Conservation (phyloP, 2,113 vertebrate genomes). For the pig (Sus scrofa) region T2T-Sscrofa CM000824.6:83612001-83612500, state of each 20-base stretch:
- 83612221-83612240: background rate
- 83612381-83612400: background rate
- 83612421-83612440: background rate
- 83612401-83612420: background rate
- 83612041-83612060: background rate
- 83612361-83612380: background rate
- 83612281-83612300: background rate
- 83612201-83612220: background rate
- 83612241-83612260: background rate
- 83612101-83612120: background rate
- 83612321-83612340: background rate
- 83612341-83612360: background rate
- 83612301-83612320: background rate
- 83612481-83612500: background rate
- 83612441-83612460: background rate
- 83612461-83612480: background rate
- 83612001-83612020: background rate
- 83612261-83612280: background rate
- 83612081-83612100: background rate
- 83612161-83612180: background rate
- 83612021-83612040: background rate
- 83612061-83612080: background rate
- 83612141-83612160: background rate
- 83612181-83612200: background rate
- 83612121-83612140: background rate